phyloP scores from a whole-genome alignment of 2,888 invertebrate genomes.

The Coelinius sp. region DNA sequence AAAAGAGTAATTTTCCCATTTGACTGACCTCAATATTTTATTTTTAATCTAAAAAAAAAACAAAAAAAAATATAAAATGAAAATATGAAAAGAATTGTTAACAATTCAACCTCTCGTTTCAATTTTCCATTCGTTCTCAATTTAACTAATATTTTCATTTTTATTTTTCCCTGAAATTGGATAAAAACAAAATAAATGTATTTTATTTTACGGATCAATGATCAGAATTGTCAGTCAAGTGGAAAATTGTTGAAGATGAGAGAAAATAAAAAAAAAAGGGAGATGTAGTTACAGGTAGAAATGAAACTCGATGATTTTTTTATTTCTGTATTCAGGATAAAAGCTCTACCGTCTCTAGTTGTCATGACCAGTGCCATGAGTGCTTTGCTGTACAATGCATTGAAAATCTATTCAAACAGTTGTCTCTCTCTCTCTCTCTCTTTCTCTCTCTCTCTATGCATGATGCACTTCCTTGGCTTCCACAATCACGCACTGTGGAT shows the following conservation, averaged over 20 bases:
- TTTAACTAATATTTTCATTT: not conserved
- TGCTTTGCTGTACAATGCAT: slow-evolving; percentile 4
- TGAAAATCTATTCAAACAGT: slow-evolving; percentile 13
- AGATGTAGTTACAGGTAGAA: not conserved
- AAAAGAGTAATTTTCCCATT: not conserved
- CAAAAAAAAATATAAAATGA: not conserved
- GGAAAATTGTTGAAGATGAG: not conserved
- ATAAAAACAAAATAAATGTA: not conserved
- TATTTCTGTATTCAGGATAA: slow-evolving; percentile 5
- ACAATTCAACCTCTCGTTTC: not conserved
- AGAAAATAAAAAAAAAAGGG: not conserved
- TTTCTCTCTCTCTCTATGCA: not conserved
- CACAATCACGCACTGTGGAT: slow-evolving; percentile 2
- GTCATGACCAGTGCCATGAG: not conserved
- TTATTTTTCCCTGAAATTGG: not conserved
- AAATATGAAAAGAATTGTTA: too few relatives aligned
- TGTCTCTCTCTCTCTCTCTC: not conserved
- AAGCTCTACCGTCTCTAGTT: not conserved
- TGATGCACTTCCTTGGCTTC: not conserved
- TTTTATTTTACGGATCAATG: not conserved
- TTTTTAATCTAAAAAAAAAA: not conserved
- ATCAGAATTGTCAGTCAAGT: not conserved
- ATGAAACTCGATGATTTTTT: slow-evolving; percentile 2
- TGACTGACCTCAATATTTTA: not conserved
- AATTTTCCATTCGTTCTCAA: not conserved